Evolutionary conservation across 2,888 invertebrate species (phyloP), one percentile per base, ranked within the genome.

Genomic region (Rugalucina vietnamica): DNA sequence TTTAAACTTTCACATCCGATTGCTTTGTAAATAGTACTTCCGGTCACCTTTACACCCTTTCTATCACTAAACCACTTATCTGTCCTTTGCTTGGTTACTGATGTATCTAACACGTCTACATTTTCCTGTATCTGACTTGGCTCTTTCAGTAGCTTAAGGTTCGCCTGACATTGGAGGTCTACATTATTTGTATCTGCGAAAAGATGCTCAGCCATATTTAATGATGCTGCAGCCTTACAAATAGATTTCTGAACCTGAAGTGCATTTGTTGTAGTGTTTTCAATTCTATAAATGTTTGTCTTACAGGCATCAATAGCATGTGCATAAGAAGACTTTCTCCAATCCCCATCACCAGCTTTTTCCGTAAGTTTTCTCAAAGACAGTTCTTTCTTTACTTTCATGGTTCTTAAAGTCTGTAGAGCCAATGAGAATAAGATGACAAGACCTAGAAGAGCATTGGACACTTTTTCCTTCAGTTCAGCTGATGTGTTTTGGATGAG

Each of bases 1-100:
- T 81, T 81, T 14, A 76, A 32, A 21, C 43, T 34, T 43, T 76
- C 76, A 76, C 81, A 81, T 5, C 81, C 76, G 10, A 76, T 21
- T 21, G 81, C 81, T 14, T 18, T 12, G 60, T 76, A 76, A 0
- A 81, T 32, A n/a, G 76, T 71, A 32, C 81, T 81, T 57, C 81
- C 76, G 3, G 81, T 76, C n/a, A 76, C 81, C 24, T 71, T 76
- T 2, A 18, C 39, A n/a, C 27, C 39, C 1, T 71, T 32, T 39
- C 76, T 12, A 4, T 24, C 76, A 27, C 71, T 49, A 39, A 71
- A 57, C 81, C 76, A 81, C 34, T 76, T 57, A 36, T 54, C 24
- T 24, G 76, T 43, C 1, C 29, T 0, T 43, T 83, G 60, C 50
- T 79, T 76, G 29, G 18, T 60, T 4, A 60, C 4, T 8, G 60